These are phyloP conservation scores for Tolmerus cingulatus DNA, from an alignment of 2,888 invertebrate species.

Conservation along the genomic window DNA sequence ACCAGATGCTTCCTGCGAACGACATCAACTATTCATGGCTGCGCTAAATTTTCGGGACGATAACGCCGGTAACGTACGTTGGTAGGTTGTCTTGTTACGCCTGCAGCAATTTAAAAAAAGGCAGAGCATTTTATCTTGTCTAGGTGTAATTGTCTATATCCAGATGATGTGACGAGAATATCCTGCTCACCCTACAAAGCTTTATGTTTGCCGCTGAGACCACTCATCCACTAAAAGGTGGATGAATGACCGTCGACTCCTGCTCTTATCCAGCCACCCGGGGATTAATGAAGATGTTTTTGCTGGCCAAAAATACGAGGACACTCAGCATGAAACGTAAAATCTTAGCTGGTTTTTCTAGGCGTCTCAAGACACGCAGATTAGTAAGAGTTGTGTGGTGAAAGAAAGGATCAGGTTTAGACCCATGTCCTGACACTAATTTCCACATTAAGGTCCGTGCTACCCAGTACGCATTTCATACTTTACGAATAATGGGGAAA, in stretches of 20 bases:
- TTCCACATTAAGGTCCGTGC: neutral
- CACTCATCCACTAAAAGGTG: neutral
- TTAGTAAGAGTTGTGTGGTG: neutral
- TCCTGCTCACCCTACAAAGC: neutral
- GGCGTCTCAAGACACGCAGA: neutral
- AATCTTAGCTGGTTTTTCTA: neutral
- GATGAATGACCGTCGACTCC: neutral
- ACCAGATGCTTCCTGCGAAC: neutral
- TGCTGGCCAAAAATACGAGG: neutral
- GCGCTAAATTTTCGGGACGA: neutral
- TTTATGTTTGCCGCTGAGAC: neutral
- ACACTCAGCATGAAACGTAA: neutral
- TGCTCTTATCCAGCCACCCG: neutral
- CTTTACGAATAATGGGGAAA: neutral
- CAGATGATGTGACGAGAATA: neutral
- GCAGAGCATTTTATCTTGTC: neutral
- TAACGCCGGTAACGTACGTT: neutral
- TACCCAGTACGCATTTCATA: neutral
- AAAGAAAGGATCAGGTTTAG: neutral
- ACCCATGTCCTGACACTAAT: neutral
- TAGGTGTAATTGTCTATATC: neutral
- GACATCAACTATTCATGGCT: neutral
- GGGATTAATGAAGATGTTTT: neutral
- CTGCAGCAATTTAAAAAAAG: neutral
- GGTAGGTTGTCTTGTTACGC: neutral